Evolutionary conservation across 1,140 invertebrate species (phyloP), one percentile per base, ranked within the genome.

Genomic region (Penaeus vannamei): DNA sequence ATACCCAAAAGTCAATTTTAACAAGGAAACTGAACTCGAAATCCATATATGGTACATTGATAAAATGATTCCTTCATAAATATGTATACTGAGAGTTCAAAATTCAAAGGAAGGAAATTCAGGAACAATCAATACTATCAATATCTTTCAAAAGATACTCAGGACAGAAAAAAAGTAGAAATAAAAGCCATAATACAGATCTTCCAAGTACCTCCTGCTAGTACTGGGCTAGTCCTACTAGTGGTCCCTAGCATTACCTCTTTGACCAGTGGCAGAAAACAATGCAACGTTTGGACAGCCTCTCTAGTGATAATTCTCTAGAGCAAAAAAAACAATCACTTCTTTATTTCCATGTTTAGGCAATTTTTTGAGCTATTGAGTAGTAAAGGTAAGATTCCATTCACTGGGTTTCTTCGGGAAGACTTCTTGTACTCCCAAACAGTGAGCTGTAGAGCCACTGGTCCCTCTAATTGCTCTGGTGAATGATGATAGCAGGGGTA

Each of bases 381-480:
- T 14, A 53, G 53, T 53, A 14, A 14, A 53, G 53, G 53, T 53
- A 53, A 53, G 10, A 53, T 53, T 53, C 53, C 53, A 53, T 53
- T 53, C 26, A 69, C 36, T 60, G 59, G 46, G 22, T 36, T 80
- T 59, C 53, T 19, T 80, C n/a, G 60, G 76, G 85, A 86, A 79
- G 76, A 86, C 84, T 26, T 60, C 26, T 76, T 79, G 59, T 36
- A 86, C 59, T n/a, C 69, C 61, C 84, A 42, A 64, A 29, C 59
- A 12, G 72, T 60, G 60, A 61, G 76, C 79, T 53, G 80, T 42
- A 60, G 79, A 61, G 59, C 87, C 87, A 89, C 81, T 89, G 87
- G 87, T 84, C 82, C 81, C 87, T 61, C 77, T 80, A 77, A 62
- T 66, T 61, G 72, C 72, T 89, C 87, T 89, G 82, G 72, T 89